These are phyloP conservation scores for Dendropsophus ebraccatus DNA, from an alignment of 2,113 vertebrate species.

Conservation along the genomic window DNA sequence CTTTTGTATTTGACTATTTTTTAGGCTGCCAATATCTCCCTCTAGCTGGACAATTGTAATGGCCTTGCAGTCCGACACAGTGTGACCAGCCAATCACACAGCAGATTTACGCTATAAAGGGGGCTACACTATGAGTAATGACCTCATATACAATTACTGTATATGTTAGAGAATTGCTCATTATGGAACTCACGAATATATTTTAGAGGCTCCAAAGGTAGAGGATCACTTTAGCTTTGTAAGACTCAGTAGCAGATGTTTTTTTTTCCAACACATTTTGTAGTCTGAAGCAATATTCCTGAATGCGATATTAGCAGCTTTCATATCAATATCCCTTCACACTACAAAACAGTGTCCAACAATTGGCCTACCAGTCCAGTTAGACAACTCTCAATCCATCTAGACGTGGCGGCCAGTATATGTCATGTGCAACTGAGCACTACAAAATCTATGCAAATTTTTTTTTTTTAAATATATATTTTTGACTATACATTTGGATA, in stretches of 20 bases:
- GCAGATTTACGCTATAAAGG: background rate
- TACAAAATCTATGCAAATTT: slow-evolving; percentile 44
- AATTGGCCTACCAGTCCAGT: slow-evolving; percentile 9
- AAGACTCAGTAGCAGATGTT: background rate
- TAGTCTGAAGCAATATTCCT: background rate
- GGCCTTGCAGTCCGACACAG: background rate
- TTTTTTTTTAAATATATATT: background rate
- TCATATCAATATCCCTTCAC: background rate
- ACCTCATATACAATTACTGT: background rate
- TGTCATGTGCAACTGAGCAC: background rate
- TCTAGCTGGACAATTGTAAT: background rate
- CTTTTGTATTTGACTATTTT: slow-evolving; percentile 9
- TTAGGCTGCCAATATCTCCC: background rate
- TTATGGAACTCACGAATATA: background rate
- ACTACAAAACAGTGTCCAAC: background rate
- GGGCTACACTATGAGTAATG: background rate
- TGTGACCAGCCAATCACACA: slow-evolving; percentile 2
- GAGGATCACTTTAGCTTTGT: background rate
- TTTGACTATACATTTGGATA: background rate
- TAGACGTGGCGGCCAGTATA: background rate
- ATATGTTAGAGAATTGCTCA: background rate
- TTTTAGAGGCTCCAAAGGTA: background rate
- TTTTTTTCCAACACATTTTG: background rate
- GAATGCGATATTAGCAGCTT: background rate
- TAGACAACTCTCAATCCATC: slow-evolving; percentile 18